Percentiles rank a stretch among this genome's conserved stretches.
phyloP scores from a whole-genome alignment of 2,888 invertebrate species.

The Punctoribates punctum region DNA sequence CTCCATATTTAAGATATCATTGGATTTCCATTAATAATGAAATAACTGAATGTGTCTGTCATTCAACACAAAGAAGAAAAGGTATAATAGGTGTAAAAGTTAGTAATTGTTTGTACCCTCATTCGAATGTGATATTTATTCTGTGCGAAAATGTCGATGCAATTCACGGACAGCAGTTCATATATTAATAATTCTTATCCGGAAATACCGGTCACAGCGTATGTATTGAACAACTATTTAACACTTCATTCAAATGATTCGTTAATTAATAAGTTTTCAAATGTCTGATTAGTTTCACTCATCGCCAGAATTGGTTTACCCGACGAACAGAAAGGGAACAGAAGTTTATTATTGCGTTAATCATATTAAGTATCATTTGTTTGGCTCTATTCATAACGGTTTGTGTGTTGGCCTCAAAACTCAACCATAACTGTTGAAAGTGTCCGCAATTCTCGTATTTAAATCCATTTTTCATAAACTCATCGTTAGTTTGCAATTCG shows the following conservation, averaged over 20 bases:
- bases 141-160: neutral
- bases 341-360: constrained; percentile 3
- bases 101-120: too few species aligned
- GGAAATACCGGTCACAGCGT: constrained; percentile 3
- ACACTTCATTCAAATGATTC: neutral
- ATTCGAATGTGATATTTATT: too few species aligned
- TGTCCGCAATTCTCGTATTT: too few species aligned
- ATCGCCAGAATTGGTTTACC: constrained; percentile 26
- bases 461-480: too few species aligned
- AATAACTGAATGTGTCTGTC: neutral
- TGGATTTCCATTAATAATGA: neutral
- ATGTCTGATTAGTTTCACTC: neutral
- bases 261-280: neutral
- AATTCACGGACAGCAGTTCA: constrained; percentile 21
- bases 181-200: constrained; percentile 14
- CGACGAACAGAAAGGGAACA: constrained; percentile 19
- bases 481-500: too few species aligned
- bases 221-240: neutral
- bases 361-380: neutral
- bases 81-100: too few species aligned
- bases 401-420: constrained; percentile 20
- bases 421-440: neutral
- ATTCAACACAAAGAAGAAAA: neutral
- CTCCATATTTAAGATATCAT: neutral
- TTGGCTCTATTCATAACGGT: constrained; percentile 1